phyloP scores from a whole-genome alignment of 2,888 invertebrate species.

The Meloe dianella region DNA sequence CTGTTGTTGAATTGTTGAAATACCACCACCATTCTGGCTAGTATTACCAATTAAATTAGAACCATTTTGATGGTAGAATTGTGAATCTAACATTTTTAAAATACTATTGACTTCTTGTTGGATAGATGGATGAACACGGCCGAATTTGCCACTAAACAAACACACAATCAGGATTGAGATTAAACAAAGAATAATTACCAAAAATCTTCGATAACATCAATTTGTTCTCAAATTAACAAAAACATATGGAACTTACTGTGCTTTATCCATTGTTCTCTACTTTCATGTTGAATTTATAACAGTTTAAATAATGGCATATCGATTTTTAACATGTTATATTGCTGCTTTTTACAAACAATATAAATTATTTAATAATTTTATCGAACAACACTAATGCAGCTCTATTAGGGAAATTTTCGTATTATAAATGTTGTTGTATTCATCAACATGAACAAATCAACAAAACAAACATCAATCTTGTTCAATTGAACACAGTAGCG shows the following conservation, averaged over 20 bases:
- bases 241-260: neutral
- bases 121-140: conserved; percentile 18
- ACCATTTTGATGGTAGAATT: conserved; percentile 19
- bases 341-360: neutral
- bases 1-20: neutral
- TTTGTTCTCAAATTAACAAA: no score
- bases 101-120: conserved; percentile 21
- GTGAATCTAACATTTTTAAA: conserved; percentile 26
- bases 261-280: neutral
- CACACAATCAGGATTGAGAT: no score
- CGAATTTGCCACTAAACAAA: neutral
- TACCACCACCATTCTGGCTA: no score
- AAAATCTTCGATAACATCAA: no score
- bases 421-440: neutral
- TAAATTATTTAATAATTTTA: neutral
- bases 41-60: neutral
- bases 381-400: neutral
- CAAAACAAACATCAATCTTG: neutral
- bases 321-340: neutral
- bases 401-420: neutral
- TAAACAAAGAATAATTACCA: no score
- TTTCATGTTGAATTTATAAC: neutral
- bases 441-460: neutral
- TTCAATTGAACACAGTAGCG: neutral
- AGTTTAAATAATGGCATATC: neutral